Evolutionary conservation across 1,140 invertebrate species (phyloP).

Genomic region (Limonius californicus): DNA sequence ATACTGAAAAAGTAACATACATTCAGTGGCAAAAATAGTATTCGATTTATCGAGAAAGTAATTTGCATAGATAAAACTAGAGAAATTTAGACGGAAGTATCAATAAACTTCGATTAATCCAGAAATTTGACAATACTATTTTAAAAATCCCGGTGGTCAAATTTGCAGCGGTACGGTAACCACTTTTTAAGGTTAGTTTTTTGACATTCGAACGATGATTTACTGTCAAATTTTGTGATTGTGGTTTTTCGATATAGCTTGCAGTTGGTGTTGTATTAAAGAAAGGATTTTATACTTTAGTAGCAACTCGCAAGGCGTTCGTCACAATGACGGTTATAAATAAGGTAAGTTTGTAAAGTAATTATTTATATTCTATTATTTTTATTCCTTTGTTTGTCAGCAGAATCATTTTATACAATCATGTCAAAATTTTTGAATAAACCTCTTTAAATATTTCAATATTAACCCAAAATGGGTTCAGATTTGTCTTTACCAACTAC

Average conservation of each 20-base stretch:
- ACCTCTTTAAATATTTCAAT: background rate
- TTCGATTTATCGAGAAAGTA: too few species aligned
- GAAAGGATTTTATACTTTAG: background rate
- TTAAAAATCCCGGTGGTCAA: too few species aligned
- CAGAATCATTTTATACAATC: background rate
- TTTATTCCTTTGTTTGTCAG: conserved; percentile 11
- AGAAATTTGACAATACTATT: too few species aligned
- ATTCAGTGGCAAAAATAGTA: too few species aligned
- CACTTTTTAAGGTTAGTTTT: too few species aligned
- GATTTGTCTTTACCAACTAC: conserved; percentile 9
- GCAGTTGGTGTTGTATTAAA: background rate
- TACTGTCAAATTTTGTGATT: conserved; percentile 6
- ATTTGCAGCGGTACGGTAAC: too few species aligned
- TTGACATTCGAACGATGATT: too few species aligned
- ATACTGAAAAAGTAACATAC: too few species aligned
- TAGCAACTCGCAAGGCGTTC: background rate
- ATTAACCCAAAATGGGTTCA: background rate
- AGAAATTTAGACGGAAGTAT: too few species aligned
- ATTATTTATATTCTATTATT: too few species aligned
- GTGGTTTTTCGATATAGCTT: background rate
- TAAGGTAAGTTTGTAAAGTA: conserved; percentile 3
- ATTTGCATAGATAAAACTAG: too few species aligned
- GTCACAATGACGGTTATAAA: conserved; percentile 17
- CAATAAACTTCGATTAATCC: too few species aligned
- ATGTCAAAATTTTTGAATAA: conserved; percentile 16